Conservation (phyloP, 2,888 invertebrate genomes). For the Ichneumoninae sp. region DNA sequence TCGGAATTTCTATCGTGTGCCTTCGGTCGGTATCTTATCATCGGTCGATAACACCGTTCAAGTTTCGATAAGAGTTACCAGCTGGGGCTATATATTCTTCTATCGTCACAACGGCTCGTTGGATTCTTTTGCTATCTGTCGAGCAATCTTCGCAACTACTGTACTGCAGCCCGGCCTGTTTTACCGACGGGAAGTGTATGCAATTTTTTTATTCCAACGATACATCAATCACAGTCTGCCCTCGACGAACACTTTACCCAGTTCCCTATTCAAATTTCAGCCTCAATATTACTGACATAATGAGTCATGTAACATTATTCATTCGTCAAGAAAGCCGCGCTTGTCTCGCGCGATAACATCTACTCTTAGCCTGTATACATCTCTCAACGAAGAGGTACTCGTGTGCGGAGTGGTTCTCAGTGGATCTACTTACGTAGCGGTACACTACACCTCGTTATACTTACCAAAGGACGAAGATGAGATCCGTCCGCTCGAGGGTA, state of each 20-base stretch:
- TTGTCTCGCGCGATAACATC: neutral
- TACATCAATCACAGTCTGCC: neutral
- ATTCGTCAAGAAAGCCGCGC: neutral
- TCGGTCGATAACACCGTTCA: neutral
- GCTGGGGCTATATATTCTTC: neutral
- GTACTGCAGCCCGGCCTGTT: neutral
- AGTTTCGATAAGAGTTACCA: neutral
- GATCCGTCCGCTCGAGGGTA: constrained; percentile 54
- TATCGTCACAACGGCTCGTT: neutral
- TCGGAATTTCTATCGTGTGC: neutral
- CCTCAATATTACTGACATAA: neutral
- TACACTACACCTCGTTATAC: constrained; percentile 43
- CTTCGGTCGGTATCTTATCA: neutral
- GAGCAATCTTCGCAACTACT: neutral
- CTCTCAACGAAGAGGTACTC: constrained; percentile 50
- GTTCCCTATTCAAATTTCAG: constrained; percentile 10
- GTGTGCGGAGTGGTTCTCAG: constrained; percentile 54
- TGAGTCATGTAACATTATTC: neutral
- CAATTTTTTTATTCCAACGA: neutral
- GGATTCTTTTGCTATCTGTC: neutral
- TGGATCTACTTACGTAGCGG: constrained; percentile 40
- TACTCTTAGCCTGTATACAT: neutral
- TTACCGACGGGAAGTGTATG: neutral
- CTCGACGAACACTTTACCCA: neutral
- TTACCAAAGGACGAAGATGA: constrained; percentile 43